These are phyloP conservation scores for Fistularia tabacaria DNA, from an alignment of 2,797 vertebrate species.

Conservation along the genomic window DNA sequence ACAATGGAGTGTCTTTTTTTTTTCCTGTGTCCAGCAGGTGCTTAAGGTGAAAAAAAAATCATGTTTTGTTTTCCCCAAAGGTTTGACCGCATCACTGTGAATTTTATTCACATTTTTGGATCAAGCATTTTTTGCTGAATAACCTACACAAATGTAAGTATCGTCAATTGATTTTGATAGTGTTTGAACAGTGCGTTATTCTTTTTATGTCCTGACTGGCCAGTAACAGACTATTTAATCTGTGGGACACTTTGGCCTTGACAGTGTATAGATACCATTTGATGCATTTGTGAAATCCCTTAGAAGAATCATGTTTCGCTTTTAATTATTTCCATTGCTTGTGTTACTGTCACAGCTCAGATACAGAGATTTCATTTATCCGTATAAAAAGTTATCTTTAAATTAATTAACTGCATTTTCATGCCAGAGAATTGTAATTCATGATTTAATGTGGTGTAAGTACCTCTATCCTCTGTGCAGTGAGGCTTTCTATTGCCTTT, in stretches of 20 bases:
- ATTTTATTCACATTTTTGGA: slow-evolving; percentile 20
- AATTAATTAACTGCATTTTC: too few species aligned
- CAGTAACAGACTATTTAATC: background rate
- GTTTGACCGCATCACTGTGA: slow-evolving; percentile 70
- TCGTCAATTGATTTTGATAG: background rate
- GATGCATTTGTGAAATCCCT: too few species aligned
- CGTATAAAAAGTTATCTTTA: background rate
- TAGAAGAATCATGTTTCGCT: too few species aligned
- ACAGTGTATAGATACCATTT: too few species aligned
- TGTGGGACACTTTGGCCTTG: too few species aligned
- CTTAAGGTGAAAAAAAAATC: background rate
- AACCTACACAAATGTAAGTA: background rate
- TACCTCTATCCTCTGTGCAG: slow-evolving; percentile 4
- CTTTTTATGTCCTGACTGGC: background rate
- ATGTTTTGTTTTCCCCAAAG: slow-evolving; percentile 27
- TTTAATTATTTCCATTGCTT: too few species aligned
- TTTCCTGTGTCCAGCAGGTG: too few species aligned
- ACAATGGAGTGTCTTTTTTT: too few species aligned
- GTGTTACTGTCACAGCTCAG: too few species aligned
- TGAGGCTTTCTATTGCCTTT: background rate
- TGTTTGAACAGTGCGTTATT: background rate
- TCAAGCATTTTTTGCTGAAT: slow-evolving; percentile 8
- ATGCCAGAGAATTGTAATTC: background rate
- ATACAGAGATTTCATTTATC: too few species aligned
- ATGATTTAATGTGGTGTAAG: slow-evolving; percentile 22